Evolutionary conservation across 1,140 invertebrate genomes (phyloP), one percentile per base, ranked within the genome.

Genomic region (Scaptodrosophila lebanonensis): DNA sequence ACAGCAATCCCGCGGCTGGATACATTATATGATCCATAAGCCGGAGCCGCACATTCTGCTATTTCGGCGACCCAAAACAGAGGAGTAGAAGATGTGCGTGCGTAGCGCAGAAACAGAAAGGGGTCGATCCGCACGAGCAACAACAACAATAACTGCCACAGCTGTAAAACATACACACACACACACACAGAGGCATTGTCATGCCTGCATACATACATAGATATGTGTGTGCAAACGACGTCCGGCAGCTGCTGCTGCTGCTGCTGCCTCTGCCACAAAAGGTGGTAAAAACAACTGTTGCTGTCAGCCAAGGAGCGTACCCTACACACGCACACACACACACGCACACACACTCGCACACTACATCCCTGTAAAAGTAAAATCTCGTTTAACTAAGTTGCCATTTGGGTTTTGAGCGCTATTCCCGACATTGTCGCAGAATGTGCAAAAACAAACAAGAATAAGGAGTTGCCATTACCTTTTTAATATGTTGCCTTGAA

Each of bases 11-110:
- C 93, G 94, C 15, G 95, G 95, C 22, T 99, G 97, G 97, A 91
- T 97, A 3, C 97, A 98, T 88, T 99, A 98, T 77, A 98, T 98
- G 96, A 92, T 95, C 64, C 97, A 98, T 87, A 91, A 92, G 44
- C 97, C 97, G 83, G 97, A 92, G 73, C 91, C 91, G 1, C 91
- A 92, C 66, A 90, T 92, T 15, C 71, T 92, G 38, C 85, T 92
- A 18, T 92, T 92, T 84, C 86, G 91, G 56, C 85, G 91, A 48
- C 84, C 85, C 25, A 86, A 82, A 40, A 82, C 76, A 38, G 66
- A 61, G 67, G 66, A 83, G 43, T 83, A 82, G 29, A 2, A 4
- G 27, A 29, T 2, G 16, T 5, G 5, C n/a, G n/a, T n/a, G 18
- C 18, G 11, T 38, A 16, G 25, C 32, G n/a, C 13, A 9, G 11